Evolutionary conservation across 1,140 invertebrate genomes (phyloP), one percentile per base, ranked within the genome.

Genomic region (Drosophila tsacasi): DNA sequence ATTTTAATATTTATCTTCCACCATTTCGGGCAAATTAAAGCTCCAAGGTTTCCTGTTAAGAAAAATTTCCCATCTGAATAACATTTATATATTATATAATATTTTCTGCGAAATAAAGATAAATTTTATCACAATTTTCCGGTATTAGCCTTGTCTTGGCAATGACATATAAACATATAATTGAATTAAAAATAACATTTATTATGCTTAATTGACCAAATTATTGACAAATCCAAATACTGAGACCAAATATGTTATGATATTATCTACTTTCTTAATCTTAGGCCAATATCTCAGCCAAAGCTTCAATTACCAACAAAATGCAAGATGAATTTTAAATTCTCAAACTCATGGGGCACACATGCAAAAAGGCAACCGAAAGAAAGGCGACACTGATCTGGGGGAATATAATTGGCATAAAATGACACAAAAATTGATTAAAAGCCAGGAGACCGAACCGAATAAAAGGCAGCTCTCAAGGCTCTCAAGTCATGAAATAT

Each of bases 381-480:
- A 57, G 62, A 39, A 86, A 66, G 19, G 12, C n/a, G 27, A 55
- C 52, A 37, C 32, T 55, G 52, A 55, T 19, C 52, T 21, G 54
- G 21, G 15, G 27, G 50, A 57, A 68, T 66, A 85, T 86, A 86
- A 86, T 86, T 86, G 83, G 83, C 71, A 86, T 86, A 68, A 86
- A 86, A 86, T 86, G 83, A 82, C 71, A 86, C 71, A 69, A 64
- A 79, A 82, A 86, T 82, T 85, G 82, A 85, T 85, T 85, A 86
- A 83, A 82, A 79, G 54, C 71, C 54, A 68, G 19, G 44, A 44
- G 46, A 15, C 32, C 46, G 35, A 55, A n/a, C 8, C 54, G 50
- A 69, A 79, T 50, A 75, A 68, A 63, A 63, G 49, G 66, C 66
- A 17, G 19, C 44, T n/a, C 21, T 15, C 64, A 42, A 60, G 30